These are phyloP conservation scores for Spondyliosoma cantharus DNA, from an alignment of 2,797 vertebrate genomes.

Conservation along the genomic window DNA sequence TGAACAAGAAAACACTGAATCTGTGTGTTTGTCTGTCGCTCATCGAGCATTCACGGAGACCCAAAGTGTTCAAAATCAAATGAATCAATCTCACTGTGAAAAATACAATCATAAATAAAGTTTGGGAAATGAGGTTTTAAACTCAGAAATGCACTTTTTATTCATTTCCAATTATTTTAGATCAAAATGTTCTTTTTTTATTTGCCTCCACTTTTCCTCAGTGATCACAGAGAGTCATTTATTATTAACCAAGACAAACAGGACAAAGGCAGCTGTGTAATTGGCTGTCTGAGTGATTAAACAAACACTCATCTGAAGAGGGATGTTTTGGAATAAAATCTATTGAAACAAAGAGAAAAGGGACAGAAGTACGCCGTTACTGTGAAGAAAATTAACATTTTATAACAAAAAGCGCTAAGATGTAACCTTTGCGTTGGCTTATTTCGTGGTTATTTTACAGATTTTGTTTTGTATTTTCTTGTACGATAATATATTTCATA, in stretches of 20 bases:
- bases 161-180: not conserved
- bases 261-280: not conserved
- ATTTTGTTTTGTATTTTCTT: not conserved
- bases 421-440: not conserved
- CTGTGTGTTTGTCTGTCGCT: slow-evolving; percentile 3
- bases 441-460: not conserved
- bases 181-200: not conserved
- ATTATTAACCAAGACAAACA: not conserved
- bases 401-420: not conserved
- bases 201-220: not conserved
- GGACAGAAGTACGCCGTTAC: too few species aligned
- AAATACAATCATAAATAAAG: not conserved
- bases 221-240: not conserved
- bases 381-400: too few species aligned
- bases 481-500: not conserved
- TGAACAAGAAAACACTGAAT: slow-evolving; percentile 22
- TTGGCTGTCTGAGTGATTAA: not conserved
- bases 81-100: not conserved
- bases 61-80: slow-evolving; percentile 1
- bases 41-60: not conserved
- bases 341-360: not conserved
- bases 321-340: not conserved
- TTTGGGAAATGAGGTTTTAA: not conserved
- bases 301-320: not conserved
- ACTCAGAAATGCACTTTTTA: not conserved